Percentiles rank a stretch among this genome's conserved stretches.
Evolutionary conservation across 2,888 invertebrate genomes (phyloP).

Genomic region (Iselma pallidipennis): DNA sequence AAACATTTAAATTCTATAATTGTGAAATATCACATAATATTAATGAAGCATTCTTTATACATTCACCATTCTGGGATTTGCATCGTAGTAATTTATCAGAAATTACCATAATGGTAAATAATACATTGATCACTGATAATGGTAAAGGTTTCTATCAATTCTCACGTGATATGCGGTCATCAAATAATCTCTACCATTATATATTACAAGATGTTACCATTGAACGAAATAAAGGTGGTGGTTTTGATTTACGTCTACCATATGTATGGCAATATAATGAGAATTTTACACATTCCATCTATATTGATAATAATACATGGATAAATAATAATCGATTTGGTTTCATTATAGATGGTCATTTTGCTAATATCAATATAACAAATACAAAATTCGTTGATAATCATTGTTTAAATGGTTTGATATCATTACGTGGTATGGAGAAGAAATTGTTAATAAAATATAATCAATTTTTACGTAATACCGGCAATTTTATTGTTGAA

Average conservation of each 20-base stretch:
- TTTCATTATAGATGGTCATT: constrained; percentile 90
- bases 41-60: constrained; percentile 79
- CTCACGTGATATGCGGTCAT: constrained; percentile 90
- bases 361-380: constrained; percentile 84
- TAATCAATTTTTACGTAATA: constrained; percentile 80
- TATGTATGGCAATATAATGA: constrained; percentile 96
- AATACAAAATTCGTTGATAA: constrained; percentile 86
- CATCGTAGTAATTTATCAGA: constrained; percentile 86
- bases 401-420: constrained; percentile 76
- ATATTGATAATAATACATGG: constrained; percentile 86
- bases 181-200: constrained; percentile 98
- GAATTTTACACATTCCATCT: constrained; percentile 90
- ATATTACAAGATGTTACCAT: constrained; percentile 83
- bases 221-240: constrained; percentile 82
- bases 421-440: constrained; percentile 92
- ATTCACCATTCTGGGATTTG: constrained; percentile 86
- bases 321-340: constrained; percentile 83
- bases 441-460: constrained; percentile 85
- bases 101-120: constrained; percentile 87
- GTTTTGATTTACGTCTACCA: constrained; percentile 86
- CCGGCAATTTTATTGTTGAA: constrained; percentile 81
- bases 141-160: constrained; percentile 86
- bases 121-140: constrained; percentile 83
- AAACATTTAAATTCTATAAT: constrained; percentile 77
- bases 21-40: constrained; percentile 81